Evolutionary conservation across 2,113 vertebrate species (phyloP).

Genomic region (Craseonycteris thonglongyai): DNA sequence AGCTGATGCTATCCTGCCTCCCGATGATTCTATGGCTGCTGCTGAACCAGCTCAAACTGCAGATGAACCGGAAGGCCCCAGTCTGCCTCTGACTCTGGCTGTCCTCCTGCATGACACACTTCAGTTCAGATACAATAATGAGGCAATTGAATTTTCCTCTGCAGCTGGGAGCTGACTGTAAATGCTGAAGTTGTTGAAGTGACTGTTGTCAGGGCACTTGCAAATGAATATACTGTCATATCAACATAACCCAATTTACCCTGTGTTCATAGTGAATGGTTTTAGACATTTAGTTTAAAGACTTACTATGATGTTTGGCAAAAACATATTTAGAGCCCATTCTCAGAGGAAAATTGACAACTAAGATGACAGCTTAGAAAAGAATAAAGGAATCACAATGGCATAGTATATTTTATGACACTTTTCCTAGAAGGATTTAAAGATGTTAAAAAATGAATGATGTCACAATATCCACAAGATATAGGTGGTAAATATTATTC

Average conservation of each 20-base stretch:
- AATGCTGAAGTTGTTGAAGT: conserved; percentile 53
- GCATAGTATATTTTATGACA: neutral
- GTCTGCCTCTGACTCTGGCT: conserved; percentile 32
- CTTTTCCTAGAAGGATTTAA: neutral
- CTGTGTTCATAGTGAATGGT: conserved; percentile 40
- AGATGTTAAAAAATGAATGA: neutral
- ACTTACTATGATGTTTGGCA: neutral
- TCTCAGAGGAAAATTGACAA: conserved; percentile 40
- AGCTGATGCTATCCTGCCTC: conserved; percentile 65
- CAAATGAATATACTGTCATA: conserved; percentile 62
- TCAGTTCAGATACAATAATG: conserved; percentile 58
- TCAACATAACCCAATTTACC: conserved; percentile 52
- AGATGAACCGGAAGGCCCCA: conserved; percentile 57
- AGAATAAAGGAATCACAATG: neutral
- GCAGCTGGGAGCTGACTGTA: conserved; percentile 53
- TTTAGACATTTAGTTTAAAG: conserved; percentile 50
- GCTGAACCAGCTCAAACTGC: conserved; percentile 65
- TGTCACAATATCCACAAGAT: neutral
- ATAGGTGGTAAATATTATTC: neutral
- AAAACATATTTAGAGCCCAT: conserved; percentile 37
- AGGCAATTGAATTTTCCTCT: conserved; percentile 59
- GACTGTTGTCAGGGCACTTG: conserved; percentile 48
- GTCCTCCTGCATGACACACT: conserved; percentile 46
- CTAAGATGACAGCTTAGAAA: conserved; percentile 4
- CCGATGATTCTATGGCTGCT: conserved; percentile 37